These are phyloP conservation scores for Mionectes olivaceus DNA, from an alignment of 2,797 vertebrate species.

Conservation along the genomic window DNA sequence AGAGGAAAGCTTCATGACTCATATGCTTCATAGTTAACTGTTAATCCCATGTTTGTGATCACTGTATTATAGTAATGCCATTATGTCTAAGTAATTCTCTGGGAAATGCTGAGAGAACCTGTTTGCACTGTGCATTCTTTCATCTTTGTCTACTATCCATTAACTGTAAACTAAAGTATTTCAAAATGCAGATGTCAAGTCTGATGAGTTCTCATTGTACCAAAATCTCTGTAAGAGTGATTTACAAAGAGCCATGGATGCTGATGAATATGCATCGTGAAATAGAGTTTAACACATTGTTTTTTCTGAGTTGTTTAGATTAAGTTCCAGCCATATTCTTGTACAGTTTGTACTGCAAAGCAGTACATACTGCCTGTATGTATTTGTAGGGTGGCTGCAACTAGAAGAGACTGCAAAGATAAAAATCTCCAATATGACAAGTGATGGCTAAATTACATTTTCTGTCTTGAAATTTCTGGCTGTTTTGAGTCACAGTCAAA, in stretches of 20 bases:
- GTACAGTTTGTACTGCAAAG: slow-evolving; percentile 27
- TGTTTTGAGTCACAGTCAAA: neutral
- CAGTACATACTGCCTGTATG: neutral
- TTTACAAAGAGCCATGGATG: neutral
- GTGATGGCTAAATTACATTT: neutral
- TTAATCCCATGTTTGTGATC: slow-evolving; percentile 56
- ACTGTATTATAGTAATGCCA: slow-evolving; percentile 25
- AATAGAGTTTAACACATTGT: neutral
- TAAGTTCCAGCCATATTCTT: slow-evolving; percentile 36
- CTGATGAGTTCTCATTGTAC: slow-evolving; percentile 28
- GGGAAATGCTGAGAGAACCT: slow-evolving; percentile 3
- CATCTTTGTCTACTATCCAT: slow-evolving; percentile 42
- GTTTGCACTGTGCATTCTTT: slow-evolving; percentile 31
- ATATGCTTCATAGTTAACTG: slow-evolving; percentile 51
- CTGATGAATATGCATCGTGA: neutral
- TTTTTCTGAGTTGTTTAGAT: slow-evolving; percentile 44
- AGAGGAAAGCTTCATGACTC: slow-evolving; percentile 31
- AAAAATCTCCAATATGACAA: neutral
- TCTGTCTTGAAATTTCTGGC: neutral
- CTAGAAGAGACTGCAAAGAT: neutral
- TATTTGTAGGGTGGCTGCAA: neutral
- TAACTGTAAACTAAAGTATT: slow-evolving; percentile 46
- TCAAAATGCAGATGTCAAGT: slow-evolving; percentile 36
- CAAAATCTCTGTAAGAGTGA: neutral
- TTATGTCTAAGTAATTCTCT: slow-evolving; percentile 15